A percentile compares a stretch with the other conserved stretches of the same genome.
phyloP scores from a whole-genome alignment of 2,888 invertebrate genomes.

The Idaea aversata region DNA sequence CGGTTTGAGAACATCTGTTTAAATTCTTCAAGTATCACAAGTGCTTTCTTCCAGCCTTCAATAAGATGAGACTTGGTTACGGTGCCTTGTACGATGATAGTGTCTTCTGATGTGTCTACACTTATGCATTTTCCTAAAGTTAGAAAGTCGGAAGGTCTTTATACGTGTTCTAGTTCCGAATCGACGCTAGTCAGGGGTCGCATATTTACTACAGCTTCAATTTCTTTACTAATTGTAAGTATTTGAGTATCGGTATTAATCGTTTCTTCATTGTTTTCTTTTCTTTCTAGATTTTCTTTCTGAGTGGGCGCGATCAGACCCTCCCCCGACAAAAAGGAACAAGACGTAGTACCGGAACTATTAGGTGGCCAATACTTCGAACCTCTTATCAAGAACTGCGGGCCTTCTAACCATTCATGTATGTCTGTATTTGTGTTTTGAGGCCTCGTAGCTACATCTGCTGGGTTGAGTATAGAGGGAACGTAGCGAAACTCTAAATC shows the following conservation, averaged over 20 bases:
- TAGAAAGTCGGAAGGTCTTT: conserved; percentile 12
- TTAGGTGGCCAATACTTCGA: not conserved
- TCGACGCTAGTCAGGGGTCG: conserved; percentile 16
- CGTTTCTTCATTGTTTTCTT: too few species aligned
- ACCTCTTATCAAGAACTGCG: conserved; percentile 2
- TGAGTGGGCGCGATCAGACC: not conserved
- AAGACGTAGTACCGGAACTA: too few species aligned
- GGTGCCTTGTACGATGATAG: conserved; percentile 3
- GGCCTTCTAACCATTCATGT: conserved; percentile 8
- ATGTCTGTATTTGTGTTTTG: not conserved
- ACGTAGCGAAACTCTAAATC: conserved; percentile 8
- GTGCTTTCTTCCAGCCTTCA: conserved; percentile 17
- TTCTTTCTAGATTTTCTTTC: too few species aligned
- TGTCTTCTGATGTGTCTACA: not conserved
- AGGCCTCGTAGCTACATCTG: conserved; percentile 9
- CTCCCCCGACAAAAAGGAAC: not conserved
- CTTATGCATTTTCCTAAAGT: conserved; percentile 2
- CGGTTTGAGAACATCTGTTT: conserved; percentile 21
- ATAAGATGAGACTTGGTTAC: conserved; percentile 17
- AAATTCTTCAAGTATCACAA: conserved; percentile 20
- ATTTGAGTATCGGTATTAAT: conserved; percentile 4
- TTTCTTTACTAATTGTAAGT: conserved; percentile 15
- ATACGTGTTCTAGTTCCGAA: conserved; percentile 10
- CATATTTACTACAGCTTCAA: conserved; percentile 17
- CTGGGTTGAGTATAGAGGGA: conserved; percentile 6